Percentiles rank a stretch among this genome's conserved stretches.
Evolutionary conservation across 2,888 invertebrate genomes (phyloP).

Genomic region (Ormyrus pomaceus): DNA sequence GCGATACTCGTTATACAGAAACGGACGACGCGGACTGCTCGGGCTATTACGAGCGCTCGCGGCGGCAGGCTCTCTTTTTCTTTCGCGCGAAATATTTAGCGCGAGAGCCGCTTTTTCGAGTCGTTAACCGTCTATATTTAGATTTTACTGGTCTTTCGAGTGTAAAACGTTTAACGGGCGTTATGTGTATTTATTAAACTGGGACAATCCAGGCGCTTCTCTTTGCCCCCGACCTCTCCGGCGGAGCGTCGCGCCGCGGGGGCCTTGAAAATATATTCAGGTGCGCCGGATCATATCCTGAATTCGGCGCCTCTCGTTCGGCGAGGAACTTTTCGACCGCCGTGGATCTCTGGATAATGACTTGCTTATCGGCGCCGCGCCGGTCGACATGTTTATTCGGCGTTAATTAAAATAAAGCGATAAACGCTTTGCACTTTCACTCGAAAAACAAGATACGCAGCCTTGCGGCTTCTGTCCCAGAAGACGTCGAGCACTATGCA

Average conservation of each 20-base stretch:
- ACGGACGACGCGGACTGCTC: too few relatives aligned
- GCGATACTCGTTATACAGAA: background rate
- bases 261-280: too few relatives aligned
- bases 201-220: too few relatives aligned
- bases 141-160: background rate
- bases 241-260: too few relatives aligned
- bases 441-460: conserved; percentile 7
- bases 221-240: too few relatives aligned
- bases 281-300: too few relatives aligned
- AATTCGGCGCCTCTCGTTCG: too few relatives aligned
- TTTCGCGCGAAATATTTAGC: background rate
- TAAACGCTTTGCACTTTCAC: conserved; percentile 30
- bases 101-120: conserved; percentile 4
- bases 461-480: conserved; percentile 4
- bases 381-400: background rate
- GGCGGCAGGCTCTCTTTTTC: background rate
- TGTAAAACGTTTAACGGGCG: background rate
- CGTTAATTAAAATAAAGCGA: background rate
- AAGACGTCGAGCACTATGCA: background rate
- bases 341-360: too few relatives aligned
- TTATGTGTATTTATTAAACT: too few relatives aligned
- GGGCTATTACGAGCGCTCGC: too few relatives aligned
- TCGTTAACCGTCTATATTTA: conserved; percentile 6
- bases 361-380: too few relatives aligned
- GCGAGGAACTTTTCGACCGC: too few relatives aligned